These are phyloP conservation scores for Idaea biselata DNA, from an alignment of 2,888 invertebrate genomes.

Conservation along the genomic window DNA sequence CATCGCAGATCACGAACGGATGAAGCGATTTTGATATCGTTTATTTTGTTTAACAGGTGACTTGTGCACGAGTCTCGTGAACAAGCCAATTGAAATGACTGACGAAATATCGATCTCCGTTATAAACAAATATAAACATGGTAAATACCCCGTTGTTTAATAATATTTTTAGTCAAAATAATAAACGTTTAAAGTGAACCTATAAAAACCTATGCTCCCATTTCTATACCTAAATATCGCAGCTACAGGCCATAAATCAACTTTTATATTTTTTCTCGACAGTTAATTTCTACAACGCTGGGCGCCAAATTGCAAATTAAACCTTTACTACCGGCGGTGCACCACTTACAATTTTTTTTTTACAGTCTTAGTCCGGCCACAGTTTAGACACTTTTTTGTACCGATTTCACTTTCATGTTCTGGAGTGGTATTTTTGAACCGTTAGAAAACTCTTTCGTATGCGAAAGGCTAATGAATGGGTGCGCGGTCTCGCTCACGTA, in stretches of 20 bases:
- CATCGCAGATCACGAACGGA: too few relatives aligned
- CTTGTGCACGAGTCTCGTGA: too few relatives aligned
- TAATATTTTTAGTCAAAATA: background rate
- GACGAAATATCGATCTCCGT: too few relatives aligned
- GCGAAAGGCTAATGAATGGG: too few relatives aligned
- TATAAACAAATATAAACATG: too few relatives aligned
- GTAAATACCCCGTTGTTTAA: too few relatives aligned
- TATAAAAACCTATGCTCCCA: constrained; percentile 1
- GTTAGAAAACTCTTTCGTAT: too few relatives aligned
- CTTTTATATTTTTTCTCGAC: constrained; percentile 16
- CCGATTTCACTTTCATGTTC: background rate
- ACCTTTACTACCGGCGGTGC: constrained; percentile 30
- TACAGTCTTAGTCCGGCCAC: constrained; percentile 35
- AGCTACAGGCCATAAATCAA: constrained; percentile 13
- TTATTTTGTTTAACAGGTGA: too few relatives aligned
- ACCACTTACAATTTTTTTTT: constrained; percentile 33
- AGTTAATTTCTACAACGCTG: constrained; percentile 21
- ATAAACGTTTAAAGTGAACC: background rate
- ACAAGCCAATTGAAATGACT: too few relatives aligned
- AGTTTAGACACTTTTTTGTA: background rate
- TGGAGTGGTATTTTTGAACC: too few relatives aligned
- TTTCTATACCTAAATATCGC: constrained; percentile 15
- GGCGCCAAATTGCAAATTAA: constrained; percentile 27
- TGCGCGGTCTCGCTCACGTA: too few relatives aligned
- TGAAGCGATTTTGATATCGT: too few relatives aligned